phyloP scores from a whole-genome alignment of 2,888 invertebrate genomes.

The Sphaerophoria taeniata region DNA sequence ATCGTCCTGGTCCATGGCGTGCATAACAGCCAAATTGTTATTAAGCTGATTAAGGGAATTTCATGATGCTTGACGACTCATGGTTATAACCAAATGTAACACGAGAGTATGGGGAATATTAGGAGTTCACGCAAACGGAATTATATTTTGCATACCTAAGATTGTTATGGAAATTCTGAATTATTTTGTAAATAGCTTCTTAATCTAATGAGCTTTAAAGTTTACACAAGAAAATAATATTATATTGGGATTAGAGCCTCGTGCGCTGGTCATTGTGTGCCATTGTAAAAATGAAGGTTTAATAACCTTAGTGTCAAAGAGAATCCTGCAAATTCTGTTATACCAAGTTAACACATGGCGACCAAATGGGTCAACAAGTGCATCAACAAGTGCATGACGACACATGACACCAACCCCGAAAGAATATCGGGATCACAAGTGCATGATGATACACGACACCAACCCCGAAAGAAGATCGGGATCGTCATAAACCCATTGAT shows the following conservation, averaged over 20 bases:
- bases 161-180: conserved; percentile 27
- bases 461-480: no score
- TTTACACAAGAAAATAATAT: not conserved
- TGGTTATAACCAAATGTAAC: not conserved
- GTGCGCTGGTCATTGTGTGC: not conserved
- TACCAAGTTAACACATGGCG: no score
- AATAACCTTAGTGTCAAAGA: no score
- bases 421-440: no score
- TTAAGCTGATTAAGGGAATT: conserved; percentile 38
- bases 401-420: no score
- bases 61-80: conserved; percentile 25
- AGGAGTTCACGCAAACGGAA: conserved; percentile 20
- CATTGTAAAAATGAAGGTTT: no score
- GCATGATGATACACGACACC: no score
- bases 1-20: not conserved
- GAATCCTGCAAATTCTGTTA: no score
- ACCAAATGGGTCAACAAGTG: no score
- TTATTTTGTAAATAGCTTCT: conserved; percentile 25
- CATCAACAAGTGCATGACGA: no score
- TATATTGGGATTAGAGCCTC: not conserved
- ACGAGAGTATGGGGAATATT: not conserved
- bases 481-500: no score
- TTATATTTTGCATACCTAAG: conserved; percentile 26
- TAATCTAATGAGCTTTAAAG: conserved; percentile 14
- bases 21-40: conserved; percentile 29